Evolutionary conservation across 2,888 invertebrate genomes (phyloP).

Genomic region (Orgyia antiqua): DNA sequence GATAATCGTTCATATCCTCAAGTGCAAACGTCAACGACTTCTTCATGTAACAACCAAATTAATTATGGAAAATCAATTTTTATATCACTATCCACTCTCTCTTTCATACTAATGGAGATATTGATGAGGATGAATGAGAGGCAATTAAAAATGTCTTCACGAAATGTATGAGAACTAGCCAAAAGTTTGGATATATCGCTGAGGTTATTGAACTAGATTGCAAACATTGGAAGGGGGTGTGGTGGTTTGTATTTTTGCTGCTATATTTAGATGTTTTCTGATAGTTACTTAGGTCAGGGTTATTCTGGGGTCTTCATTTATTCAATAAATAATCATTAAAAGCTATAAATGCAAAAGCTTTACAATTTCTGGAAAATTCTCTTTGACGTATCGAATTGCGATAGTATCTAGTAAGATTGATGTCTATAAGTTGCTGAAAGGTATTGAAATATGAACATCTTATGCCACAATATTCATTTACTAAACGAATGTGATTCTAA

Average conservation of each 20-base stretch:
- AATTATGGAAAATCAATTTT: conserved; percentile 21
- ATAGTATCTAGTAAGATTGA: no score
- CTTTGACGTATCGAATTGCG: no score
- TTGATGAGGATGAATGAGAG: conserved; percentile 38
- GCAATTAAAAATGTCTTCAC: conserved; percentile 64
- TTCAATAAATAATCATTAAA: no score
- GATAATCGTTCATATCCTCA: conserved; percentile 1
- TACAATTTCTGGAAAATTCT: no score
- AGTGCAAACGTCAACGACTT: conserved; percentile 1
- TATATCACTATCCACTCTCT: conserved; percentile 26
- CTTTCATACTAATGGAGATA: conserved; percentile 28
- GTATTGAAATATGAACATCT: no score
- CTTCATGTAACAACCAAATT: conserved; percentile 9
- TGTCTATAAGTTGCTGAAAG: no score
- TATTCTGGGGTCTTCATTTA: no score
- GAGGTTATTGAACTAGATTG: conserved; percentile 45
- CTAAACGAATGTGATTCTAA: no score
- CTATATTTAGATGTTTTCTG: neutral
- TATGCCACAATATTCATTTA: no score
- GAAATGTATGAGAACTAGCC: conserved; percentile 60
- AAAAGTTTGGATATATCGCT: conserved; percentile 50
- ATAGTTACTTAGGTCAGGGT: conserved; percentile 4
- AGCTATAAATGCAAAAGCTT: no score
- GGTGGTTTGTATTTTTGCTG: conserved; percentile 1
- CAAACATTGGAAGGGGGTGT: conserved; percentile 29